A percentile compares a stretch with the other conserved stretches of the same genome.
phyloP scores from a whole-genome alignment of 1,140 invertebrate genomes.

The Tetragonula clypearis region DNA sequence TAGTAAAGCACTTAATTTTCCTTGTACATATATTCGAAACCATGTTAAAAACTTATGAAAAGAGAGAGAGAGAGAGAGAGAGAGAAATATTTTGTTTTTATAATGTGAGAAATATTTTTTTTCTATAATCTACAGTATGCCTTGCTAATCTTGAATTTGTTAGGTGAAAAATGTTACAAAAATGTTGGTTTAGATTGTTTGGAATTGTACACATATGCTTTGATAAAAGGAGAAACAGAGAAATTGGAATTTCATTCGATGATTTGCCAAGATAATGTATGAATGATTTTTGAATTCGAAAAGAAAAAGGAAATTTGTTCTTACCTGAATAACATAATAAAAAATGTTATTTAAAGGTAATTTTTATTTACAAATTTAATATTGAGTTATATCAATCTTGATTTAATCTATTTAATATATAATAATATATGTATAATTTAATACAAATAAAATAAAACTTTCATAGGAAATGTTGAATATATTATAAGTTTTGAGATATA shows the following conservation, averaged over 20 bases:
- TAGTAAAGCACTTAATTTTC: not conserved
- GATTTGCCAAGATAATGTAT: not conserved
- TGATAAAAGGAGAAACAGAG: not conserved
- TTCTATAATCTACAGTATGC: not conserved
- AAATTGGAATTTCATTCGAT: not conserved
- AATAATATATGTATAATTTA: no score
- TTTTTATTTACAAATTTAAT: not conserved
- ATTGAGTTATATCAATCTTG: not conserved
- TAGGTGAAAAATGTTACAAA: not conserved
- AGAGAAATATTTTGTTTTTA: not conserved
- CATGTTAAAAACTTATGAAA: not conserved
- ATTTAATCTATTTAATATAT: not conserved
- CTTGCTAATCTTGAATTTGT: slow-evolving; percentile 11
- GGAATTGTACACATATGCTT: not conserved
- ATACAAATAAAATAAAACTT: not conserved
- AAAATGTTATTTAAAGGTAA: not conserved
- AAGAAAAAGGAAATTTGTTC: not conserved
- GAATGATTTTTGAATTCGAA: not conserved
- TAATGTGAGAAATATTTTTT: not conserved
- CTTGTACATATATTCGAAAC: not conserved
- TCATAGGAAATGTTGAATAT: not conserved
- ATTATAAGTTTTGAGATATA: not conserved
- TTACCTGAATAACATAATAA: not conserved
- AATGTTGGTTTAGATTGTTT: no score
- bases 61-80: no score